These are phyloP conservation scores for Pseudomyrmex sp. DNA, from an alignment of 1,140 invertebrate species.

Conservation along the genomic window DNA sequence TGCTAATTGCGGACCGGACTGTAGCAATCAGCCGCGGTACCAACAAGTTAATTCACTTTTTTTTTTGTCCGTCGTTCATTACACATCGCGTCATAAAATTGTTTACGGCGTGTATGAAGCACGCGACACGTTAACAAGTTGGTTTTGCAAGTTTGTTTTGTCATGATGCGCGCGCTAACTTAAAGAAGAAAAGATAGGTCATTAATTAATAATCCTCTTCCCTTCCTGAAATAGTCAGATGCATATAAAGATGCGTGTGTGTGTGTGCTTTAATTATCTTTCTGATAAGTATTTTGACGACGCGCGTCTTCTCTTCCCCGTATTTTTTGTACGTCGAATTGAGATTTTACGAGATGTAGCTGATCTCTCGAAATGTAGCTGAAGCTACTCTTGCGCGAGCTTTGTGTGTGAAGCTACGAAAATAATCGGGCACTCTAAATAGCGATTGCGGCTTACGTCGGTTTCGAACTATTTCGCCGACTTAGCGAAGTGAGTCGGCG, in stretches of 20 bases:
- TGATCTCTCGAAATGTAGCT: slow-evolving; percentile 33
- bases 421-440: slow-evolving; percentile 69
- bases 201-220: not conserved
- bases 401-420: slow-evolving; percentile 53
- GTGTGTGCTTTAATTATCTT: no score
- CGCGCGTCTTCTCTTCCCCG: no score
- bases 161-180: not conserved
- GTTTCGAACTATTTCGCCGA: slow-evolving; percentile 51
- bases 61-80: slow-evolving; percentile 1
- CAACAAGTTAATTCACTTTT: slow-evolving; percentile 51
- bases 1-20: slow-evolving; percentile 49
- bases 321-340: no score
- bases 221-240: not conserved
- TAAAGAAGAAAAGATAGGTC: not conserved
- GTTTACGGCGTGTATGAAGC: not conserved
- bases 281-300: no score
- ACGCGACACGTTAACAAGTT: not conserved
- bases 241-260: not conserved
- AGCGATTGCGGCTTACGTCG: slow-evolving; percentile 66
- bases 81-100: slow-evolving; percentile 1
- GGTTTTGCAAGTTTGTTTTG: slow-evolving; percentile 4
- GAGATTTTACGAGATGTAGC: not conserved
- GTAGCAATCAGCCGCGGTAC: slow-evolving; percentile 37
- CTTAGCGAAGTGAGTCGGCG: slow-evolving; percentile 15
- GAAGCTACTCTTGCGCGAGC: slow-evolving; percentile 16